Conservation (phyloP, 1,140 invertebrate genomes). For the Apis dorsata region DNA sequence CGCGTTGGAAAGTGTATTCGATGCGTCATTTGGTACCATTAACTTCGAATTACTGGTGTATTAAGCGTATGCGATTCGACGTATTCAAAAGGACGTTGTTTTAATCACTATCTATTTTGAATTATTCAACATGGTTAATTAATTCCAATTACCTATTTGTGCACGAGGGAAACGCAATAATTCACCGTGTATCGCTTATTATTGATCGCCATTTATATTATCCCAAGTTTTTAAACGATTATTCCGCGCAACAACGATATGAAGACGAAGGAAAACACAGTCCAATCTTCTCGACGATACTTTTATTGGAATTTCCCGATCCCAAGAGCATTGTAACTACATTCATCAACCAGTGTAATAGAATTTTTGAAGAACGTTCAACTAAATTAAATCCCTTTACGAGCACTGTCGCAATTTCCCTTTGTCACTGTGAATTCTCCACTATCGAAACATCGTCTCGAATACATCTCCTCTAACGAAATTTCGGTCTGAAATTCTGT, state of each 20-base stretch:
- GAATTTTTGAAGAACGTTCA: not conserved
- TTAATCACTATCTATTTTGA: constrained; percentile 23
- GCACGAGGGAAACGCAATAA: not conserved
- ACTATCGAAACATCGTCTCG: not conserved
- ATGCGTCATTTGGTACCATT: not conserved
- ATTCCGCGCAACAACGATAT: too few relatives aligned
- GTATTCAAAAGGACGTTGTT: constrained; percentile 4
- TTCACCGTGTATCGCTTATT: not conserved
- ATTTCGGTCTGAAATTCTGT: not conserved
- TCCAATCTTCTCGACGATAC: too few relatives aligned
- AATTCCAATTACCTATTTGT: constrained; percentile 20
- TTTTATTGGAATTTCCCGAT: not conserved
- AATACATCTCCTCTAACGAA: not conserved
- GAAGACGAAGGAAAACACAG: not conserved
- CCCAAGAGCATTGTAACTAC: not conserved
- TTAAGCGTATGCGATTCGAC: not conserved
- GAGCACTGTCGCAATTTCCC: not conserved
- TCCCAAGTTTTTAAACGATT: not conserved
- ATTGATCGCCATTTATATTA: not conserved
- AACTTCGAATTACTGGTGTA: constrained; percentile 5
- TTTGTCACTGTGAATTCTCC: not conserved
- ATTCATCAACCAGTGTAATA: not conserved
- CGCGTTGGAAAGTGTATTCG: not conserved
- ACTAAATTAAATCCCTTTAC: not conserved
- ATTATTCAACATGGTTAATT: constrained; percentile 34